Evolutionary conservation across 2,113 vertebrate species (phyloP).

Genomic region (Campylomormyrus numenius): DNA sequence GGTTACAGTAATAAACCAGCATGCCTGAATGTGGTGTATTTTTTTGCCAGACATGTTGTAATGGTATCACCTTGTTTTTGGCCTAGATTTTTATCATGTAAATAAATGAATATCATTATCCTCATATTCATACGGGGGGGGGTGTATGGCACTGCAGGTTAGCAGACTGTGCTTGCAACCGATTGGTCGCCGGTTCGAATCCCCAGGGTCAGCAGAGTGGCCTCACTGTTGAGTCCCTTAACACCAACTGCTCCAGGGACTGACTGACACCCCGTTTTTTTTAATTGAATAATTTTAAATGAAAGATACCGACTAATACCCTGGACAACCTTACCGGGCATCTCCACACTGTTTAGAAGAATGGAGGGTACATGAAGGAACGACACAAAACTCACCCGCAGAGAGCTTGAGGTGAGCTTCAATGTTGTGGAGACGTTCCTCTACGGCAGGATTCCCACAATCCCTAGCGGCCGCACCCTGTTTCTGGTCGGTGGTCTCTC

Average conservation of each 20-base stretch:
- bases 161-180: background rate
- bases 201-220: background rate
- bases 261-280: background rate
- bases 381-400: conserved; percentile 57
- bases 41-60: too few species aligned
- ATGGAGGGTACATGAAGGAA: background rate
- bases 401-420: conserved; percentile 85
- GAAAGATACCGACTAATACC: background rate
- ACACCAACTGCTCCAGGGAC: background rate
- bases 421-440: conserved; percentile 89
- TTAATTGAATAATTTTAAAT: background rate
- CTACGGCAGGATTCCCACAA: conserved; percentile 82
- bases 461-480: conserved; percentile 50
- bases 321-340: background rate
- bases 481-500: conserved; percentile 64
- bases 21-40: background rate
- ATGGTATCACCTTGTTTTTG: too few species aligned
- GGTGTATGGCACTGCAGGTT: background rate
- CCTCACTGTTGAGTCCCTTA: background rate
- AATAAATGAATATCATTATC: background rate
- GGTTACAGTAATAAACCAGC: background rate
- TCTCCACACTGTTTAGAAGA: background rate
- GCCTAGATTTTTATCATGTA: background rate
- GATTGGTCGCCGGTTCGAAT: background rate
- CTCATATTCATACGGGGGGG: background rate